Evolutionary conservation across 2,888 invertebrate genomes (phyloP), one percentile per base, ranked within the genome.

Genomic region (Colletes collaris): DNA sequence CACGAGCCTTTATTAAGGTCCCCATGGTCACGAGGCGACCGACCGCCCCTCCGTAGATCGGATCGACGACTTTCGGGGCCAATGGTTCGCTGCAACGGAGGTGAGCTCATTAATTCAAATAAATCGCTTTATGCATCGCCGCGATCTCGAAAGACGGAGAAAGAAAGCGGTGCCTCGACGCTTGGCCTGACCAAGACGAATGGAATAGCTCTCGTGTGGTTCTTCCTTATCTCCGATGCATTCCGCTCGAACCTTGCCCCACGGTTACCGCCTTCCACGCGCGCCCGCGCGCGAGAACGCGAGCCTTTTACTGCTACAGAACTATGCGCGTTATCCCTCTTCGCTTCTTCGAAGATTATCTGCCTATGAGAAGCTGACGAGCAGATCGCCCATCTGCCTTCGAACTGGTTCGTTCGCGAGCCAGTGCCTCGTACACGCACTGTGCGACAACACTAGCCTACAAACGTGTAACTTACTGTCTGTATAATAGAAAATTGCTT

Each of bases 41-140:
- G 69, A 44, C 11, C 27, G 10, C 44, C 56, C 46, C 27, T 19
- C 37, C 35, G 63, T 63, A 87, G 86, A 87, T 87, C 86, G 81
- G 74, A 87, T 87, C 86, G 84, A 72, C 66, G 76, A 82, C 65
- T 84, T 86, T 87, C 80, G 83, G 80, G 60, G 69, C 55, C 78
- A 74, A 79, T 84, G 80, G 79, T 60, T 70, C 66, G 70, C 72
- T 52, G 76, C 78, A 64, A 70, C 77, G 44, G 82, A 81, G 84
- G 82, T 85, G 85, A 89, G 88, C 89, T 89, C 89, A 89, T 89
- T 89, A 89, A 89, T 89, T 89, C 89, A 87, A 88, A 89, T 89
- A 89, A 89, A 89, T 89, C 87, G 89, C 63, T 87, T 69, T 87
- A 89, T 89, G 87, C 87, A 86, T 89, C 86, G 83, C 76, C 84